Evolutionary conservation across 92 coral and sea anemone genomes (phyloP), one percentile per base, ranked within the genome.

Genomic region (Virgularia gustaviana): DNA sequence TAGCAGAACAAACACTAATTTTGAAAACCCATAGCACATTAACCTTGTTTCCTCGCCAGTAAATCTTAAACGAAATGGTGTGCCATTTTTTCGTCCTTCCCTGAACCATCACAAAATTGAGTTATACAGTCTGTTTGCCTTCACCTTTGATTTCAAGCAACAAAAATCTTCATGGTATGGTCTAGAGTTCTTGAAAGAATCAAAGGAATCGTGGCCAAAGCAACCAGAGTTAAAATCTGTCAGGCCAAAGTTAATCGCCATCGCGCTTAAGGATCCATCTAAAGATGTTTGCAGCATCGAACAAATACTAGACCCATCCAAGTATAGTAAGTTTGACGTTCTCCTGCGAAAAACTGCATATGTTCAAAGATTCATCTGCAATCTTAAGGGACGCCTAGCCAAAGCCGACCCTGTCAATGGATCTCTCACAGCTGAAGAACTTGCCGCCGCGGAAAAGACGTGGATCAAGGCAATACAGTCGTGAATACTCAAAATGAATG

Each of bases 281-380:
- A 37, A 15, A 30, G 71, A 47, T 0, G 65, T 34, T 13, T 12
- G 37, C 51, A 52, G 36, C 31, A 15, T 73, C 19, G 36, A 55
- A 19, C n/a, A 64, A 36, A 13, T 70, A 34, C 19, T 78, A 2
- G 62, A 79, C 28, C 58, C 57, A 19, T 39, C 51, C 16, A 70
- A 55, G 33, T 79, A 70, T 78, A 79, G 83, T 47, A 70, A 36
- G 32, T 24, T 71, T 13, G 12, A 33, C 23, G 59, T 70, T 15
- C 67, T 79, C 18, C 57, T 79, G 4, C 42, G 83, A 71, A 72
- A 42, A 22, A 71, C 79, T 57, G 79, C 72, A 35, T 72, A 71
- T 24, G 78, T 78, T 12, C 23, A 54, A 37, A 39, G 79, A 22
- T 79, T 79, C 60, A 41, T 71, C 39, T 31, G 52, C 55, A 78